Conservation (phyloP, 2,797 vertebrate species). For the Cyclopterus lumpus region DNA sequence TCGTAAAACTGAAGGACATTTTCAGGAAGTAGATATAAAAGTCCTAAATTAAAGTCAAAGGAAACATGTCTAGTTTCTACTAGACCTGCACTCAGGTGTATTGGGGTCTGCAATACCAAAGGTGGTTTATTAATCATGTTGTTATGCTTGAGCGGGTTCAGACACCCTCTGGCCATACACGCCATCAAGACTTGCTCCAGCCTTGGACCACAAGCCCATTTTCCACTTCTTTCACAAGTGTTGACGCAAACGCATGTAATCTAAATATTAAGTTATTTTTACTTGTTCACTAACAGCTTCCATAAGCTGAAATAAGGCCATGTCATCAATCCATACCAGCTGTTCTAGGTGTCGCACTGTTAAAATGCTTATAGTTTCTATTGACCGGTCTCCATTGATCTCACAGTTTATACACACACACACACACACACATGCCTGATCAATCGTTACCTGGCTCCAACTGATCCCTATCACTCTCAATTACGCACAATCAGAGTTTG, state of each 20-base stretch:
- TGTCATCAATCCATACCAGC: constrained; percentile 28
- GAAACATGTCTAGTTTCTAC: neutral
- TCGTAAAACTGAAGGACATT: neutral
- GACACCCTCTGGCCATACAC: neutral
- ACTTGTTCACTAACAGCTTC: constrained; percentile 4
- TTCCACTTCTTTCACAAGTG: neutral
- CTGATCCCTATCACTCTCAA: constrained; percentile 79
- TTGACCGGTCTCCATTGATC: constrained; percentile 64
- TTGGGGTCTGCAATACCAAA: neutral
- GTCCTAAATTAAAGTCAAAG: neutral
- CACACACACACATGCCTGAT: constrained; percentile 69
- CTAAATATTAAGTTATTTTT: neutral
- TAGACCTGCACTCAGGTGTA: neutral
- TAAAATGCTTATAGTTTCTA: constrained; percentile 71
- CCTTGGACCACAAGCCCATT: neutral
- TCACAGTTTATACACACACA: constrained; percentile 69
- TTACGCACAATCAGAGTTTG: constrained; percentile 60
- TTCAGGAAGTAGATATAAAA: neutral
- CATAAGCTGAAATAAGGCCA: neutral
- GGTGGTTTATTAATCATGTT: neutral
- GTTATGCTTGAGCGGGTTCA: neutral
- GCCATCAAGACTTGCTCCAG: neutral
- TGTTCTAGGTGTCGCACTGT: constrained; percentile 36
- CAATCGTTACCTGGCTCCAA: constrained; percentile 67
- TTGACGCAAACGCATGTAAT: neutral